phyloP scores from a whole-genome alignment of 2,113 vertebrate genomes.

The Psilopogon haemacephalus region DNA sequence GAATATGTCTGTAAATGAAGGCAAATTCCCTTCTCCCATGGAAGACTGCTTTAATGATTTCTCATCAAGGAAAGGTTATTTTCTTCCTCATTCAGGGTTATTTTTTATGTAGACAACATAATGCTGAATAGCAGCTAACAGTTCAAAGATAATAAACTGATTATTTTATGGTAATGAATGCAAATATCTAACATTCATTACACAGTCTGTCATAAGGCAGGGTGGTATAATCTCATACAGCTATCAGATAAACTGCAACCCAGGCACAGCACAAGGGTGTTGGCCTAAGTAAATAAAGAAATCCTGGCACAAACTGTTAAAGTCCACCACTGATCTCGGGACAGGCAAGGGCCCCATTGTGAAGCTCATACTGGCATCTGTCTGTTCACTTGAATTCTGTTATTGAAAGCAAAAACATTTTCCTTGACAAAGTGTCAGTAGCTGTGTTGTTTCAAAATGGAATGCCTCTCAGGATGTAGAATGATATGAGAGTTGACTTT shows the following conservation, averaged over 20 bases:
- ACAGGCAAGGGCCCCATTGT: background rate
- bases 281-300: background rate
- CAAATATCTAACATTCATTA: background rate
- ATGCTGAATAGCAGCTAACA: background rate
- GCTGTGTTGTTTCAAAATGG: background rate
- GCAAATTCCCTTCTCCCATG: background rate
- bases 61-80: background rate
- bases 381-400: background rate
- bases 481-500: background rate
- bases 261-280: background rate
- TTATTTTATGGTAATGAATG: background rate
- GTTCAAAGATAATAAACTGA: background rate
- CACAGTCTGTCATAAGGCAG: background rate
- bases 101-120: background rate
- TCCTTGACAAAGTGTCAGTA: background rate
- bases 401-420: background rate
- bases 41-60: background rate
- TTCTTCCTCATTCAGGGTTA: background rate
- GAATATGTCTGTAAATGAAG: background rate
- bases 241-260: background rate
- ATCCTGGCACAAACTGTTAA: background rate
- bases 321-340: accelerated
- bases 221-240: background rate
- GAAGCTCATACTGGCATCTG: accelerated
- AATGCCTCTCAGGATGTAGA: background rate